Base-by-base conservation (phyloP, 2,113 vertebrate genomes). In the Ramphastos sulfuratus region DNA sequence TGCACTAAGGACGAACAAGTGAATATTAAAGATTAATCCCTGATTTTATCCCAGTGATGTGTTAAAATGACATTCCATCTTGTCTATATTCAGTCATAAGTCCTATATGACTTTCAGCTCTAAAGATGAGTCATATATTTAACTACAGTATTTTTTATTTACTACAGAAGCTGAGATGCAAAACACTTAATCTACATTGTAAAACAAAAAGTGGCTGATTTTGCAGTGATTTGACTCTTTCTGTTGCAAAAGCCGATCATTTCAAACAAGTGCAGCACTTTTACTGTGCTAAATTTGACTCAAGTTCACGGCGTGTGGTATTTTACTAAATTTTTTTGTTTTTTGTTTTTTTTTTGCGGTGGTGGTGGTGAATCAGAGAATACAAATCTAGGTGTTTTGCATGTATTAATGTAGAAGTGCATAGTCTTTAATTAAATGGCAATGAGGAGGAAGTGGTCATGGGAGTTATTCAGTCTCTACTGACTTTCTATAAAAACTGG, bases 101-200 rank as follows among this genome's bases (percentile, higher is more conserved):
- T 89, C 63, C 54, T 80, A 19, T n/a, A 54, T 94, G 91, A 96
- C 96, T 74, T 94, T 97, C 85, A 1, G 37, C 78, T 89, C 85
- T 67, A 52, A 96, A 95, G 93, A 94, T 82, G 90, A 78, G 93
- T 88, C 54, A 66, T 87, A 92, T 91, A 94, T 94, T 81, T 96
- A 93, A 96, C 89, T 75, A 75, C 31, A 89, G 72, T 86, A 92
- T 82, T 95, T 94, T 96, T 97, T 96, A 96, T 97, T 96, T 97
- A 96, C 90, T 89, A 84, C 93, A 56, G 82, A 89, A 52, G 64
- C 89, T 92, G 87, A 90, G 69, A 93, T 96, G 94, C 80, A 93
- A 96, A 95, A 85, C 59, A 82, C 77, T 95, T 92, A 93, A 96
- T 96, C 94, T 96, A 60, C 93, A 97, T 95, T 8, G 0, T 96